These are phyloP conservation scores for Cyphomyrus discorhynchus DNA, from an alignment of 2,113 vertebrate species.

Conservation along the genomic window DNA sequence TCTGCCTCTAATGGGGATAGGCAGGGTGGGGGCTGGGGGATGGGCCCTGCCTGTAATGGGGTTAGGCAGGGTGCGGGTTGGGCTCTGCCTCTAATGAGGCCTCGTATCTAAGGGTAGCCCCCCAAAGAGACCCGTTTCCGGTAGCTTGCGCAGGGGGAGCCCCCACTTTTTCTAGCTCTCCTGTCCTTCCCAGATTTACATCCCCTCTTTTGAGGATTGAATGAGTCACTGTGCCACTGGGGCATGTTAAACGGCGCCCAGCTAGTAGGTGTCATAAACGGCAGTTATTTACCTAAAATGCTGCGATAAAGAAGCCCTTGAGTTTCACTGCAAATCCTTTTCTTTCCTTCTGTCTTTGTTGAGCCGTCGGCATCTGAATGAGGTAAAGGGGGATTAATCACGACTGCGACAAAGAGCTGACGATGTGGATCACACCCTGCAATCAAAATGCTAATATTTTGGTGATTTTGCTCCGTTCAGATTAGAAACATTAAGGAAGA, in stretches of 20 bases:
- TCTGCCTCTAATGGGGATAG: background rate
- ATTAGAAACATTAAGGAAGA: background rate
- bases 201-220: background rate
- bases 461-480: background rate
- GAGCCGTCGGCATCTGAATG: background rate
- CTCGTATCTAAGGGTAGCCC: background rate
- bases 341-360: background rate
- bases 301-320: background rate
- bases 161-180: background rate
- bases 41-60: background rate
- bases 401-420: background rate
- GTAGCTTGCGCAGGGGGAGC: background rate
- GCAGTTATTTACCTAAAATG: background rate
- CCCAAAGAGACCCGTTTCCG: too few relatives aligned
- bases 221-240: background rate
- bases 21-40: background rate
- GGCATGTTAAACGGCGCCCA: background rate
- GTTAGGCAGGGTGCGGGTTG: background rate
- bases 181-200: background rate
- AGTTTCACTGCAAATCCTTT: background rate
- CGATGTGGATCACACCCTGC: background rate
- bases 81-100: background rate
- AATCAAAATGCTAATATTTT: conserved; percentile 10
- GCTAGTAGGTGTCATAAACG: too few relatives aligned
- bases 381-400: background rate